A percentile compares a stretch with the other conserved stretches of the same genome.
phyloP scores from a whole-genome alignment of 2,888 invertebrate species.

The Drosophila neonasuta region DNA sequence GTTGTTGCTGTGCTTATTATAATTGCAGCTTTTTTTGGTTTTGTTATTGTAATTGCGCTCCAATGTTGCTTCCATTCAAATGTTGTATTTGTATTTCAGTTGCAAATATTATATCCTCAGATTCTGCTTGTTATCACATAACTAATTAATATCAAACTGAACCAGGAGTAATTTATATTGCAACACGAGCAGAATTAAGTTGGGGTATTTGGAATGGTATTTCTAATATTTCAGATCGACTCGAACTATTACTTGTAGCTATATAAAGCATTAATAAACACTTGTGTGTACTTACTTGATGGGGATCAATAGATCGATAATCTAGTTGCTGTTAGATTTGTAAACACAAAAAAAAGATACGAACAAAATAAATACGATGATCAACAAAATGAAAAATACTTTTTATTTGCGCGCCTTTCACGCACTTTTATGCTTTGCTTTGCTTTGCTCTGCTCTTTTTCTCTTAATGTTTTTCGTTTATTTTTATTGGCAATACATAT shows the following conservation, averaged over 20 bases:
- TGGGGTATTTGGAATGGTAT: constrained; percentile 12
- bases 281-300: constrained; percentile 6
- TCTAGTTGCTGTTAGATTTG: constrained; percentile 2
- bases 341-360: constrained; percentile 16
- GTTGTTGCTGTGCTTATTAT: constrained; percentile 21
- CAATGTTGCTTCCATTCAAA: constrained; percentile 80
- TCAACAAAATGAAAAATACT: constrained; percentile 13
- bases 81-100: constrained; percentile 40
- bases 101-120: constrained; percentile 7
- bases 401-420: constrained; percentile 15
- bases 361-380: not conserved
- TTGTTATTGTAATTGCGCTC: constrained; percentile 40
- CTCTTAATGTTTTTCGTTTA: not conserved
- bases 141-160: not conserved
- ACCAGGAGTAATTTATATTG: not conserved
- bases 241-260: too few relatives aligned
- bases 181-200: not conserved
- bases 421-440: constrained; percentile 6
- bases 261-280: constrained; percentile 9
- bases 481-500: not conserved
- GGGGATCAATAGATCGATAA: constrained; percentile 5
- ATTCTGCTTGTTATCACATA: constrained; percentile 4
- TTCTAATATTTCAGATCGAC: not conserved
- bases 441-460: not conserved
- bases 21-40: constrained; percentile 21